These are phyloP conservation scores for Phocoena phocoena DNA, from an alignment of 2,113 vertebrate genomes.

Conservation along the genomic window DNA sequence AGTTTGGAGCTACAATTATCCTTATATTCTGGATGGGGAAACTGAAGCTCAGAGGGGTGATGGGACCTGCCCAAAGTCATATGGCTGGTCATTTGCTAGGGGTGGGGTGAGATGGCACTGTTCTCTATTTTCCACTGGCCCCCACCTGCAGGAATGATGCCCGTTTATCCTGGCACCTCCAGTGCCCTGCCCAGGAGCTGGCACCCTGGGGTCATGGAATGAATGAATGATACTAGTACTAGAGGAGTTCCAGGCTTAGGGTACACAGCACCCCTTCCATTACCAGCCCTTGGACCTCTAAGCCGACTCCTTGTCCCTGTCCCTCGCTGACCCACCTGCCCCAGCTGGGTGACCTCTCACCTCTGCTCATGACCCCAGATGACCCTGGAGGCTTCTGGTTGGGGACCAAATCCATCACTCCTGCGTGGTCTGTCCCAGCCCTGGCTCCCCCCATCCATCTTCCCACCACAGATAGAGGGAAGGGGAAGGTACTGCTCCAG, in stretches of 20 bases:
- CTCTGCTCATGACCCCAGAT: neutral
- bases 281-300: neutral
- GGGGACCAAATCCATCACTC: neutral
- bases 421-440: neutral
- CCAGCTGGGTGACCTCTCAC: neutral
- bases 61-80: neutral
- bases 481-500: neutral
- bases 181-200: neutral
- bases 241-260: neutral
- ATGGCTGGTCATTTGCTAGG: neutral
- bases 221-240: neutral
- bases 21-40: neutral
- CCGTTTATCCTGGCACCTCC: neutral
- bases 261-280: neutral
- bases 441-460: neutral
- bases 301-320: neutral
- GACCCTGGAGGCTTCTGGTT: neutral
- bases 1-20: neutral
- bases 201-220: neutral
- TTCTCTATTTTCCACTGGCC: neutral
- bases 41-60: neutral
- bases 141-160: neutral
- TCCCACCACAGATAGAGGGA: neutral
- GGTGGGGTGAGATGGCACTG: neutral
- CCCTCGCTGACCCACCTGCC: neutral